Evolutionary conservation across 2,113 vertebrate species (phyloP).

Genomic region (Sceloporus undulatus): DNA sequence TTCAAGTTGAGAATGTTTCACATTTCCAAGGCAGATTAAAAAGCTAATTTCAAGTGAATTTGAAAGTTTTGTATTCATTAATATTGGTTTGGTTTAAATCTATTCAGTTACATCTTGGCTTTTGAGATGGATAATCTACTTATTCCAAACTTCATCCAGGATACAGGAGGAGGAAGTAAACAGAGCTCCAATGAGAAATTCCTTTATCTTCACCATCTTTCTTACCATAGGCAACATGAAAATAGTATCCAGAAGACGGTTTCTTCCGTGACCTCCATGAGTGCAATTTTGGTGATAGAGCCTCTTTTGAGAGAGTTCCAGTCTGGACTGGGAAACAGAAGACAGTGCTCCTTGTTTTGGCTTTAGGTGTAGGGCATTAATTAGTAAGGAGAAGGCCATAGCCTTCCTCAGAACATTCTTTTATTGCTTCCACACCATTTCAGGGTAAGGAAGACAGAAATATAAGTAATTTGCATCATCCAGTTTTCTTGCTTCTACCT

Average conservation of each 20-base stretch:
- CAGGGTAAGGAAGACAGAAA: too few relatives aligned
- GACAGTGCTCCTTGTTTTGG: neutral
- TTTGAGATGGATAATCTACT: neutral
- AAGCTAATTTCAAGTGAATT: neutral
- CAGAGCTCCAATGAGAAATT: neutral
- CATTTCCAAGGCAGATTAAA: neutral
- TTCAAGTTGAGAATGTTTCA: neutral
- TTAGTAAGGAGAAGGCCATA: too few relatives aligned
- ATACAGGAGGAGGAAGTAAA: neutral
- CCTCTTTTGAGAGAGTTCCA: neutral
- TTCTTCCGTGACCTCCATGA: neutral
- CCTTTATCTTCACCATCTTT: too few relatives aligned
- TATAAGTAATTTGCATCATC: too few relatives aligned
- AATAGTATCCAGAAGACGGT: neutral
- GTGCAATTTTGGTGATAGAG: neutral
- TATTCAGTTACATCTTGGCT: neutral
- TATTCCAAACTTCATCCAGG: neutral
- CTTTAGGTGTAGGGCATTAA: neutral
- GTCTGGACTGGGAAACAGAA: neutral
- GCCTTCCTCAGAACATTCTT: too few relatives aligned
- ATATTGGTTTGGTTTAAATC: neutral
- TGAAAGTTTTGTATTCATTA: neutral
- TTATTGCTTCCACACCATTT: too few relatives aligned
- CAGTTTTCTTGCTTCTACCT: too few relatives aligned
- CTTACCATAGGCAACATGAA: neutral